Percentiles rank a stretch among this genome's conserved stretches.
phyloP scores from a whole-genome alignment of 2,888 invertebrate genomes.

The Cepaea hortensis region DNA sequence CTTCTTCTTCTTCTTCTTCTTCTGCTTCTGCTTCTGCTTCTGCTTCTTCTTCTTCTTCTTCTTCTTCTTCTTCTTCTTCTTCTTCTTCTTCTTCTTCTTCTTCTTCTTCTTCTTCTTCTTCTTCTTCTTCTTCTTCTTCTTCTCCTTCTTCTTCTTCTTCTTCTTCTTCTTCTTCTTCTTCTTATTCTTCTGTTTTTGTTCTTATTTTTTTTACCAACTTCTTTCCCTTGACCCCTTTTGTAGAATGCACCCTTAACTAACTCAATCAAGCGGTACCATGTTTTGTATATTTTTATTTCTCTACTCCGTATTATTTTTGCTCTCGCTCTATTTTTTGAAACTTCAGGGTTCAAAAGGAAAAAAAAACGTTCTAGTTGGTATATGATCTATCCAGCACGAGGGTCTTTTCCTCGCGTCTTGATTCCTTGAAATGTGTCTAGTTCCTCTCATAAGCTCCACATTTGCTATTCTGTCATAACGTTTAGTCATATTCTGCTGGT shows the following conservation, averaged over 20 bases:
- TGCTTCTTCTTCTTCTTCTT: conserved; percentile 10
- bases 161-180: background rate
- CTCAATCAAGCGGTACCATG: too few species aligned
- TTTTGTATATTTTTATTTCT: background rate
- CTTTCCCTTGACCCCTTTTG: background rate
- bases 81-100: conserved; percentile 5
- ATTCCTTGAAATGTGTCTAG: too few species aligned
- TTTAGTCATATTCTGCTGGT: too few species aligned
- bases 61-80: background rate
- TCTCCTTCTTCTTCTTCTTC: background rate
- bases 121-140: conserved; percentile 4
- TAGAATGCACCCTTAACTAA: background rate
- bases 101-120: conserved; percentile 15
- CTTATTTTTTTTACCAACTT: background rate
- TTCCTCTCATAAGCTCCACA: too few species aligned
- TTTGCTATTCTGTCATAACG: too few species aligned
- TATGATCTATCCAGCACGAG: too few species aligned
- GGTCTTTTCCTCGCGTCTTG: too few species aligned
- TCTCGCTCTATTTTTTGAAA: background rate
- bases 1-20: conserved; percentile 47
- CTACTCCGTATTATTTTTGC: background rate
- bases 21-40: conserved; percentile 36
- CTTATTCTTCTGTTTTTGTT: background rate
- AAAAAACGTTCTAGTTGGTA: too few species aligned
- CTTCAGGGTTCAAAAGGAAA: too few species aligned